Evolutionary conservation across 2,113 vertebrate species (phyloP), one percentile per base, ranked within the genome.

Genomic region (Oreochromis aureus): DNA sequence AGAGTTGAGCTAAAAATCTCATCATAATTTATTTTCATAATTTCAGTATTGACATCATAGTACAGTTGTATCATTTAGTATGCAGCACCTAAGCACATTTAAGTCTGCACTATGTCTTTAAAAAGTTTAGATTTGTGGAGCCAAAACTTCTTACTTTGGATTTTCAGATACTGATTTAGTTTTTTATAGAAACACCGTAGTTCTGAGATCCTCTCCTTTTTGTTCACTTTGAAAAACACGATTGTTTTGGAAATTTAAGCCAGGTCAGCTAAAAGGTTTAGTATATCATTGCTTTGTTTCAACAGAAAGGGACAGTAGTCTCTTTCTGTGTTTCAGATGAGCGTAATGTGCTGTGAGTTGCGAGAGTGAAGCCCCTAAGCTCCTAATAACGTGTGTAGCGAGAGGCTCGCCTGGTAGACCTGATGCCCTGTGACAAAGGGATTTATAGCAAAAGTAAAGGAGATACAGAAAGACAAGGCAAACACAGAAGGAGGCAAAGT

Each of bases 381-480:
- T 76, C 48, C 30, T 83, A 53, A 84, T 80, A 63, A 81, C 4
- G 24, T 80, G 41, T 79, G 34, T 24, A 56, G 63, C 7, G 30
- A 80, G 63, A 86, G 86, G 86, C 8, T 63, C 2, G 30, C 13
- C 53, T 85, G 61, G 10, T 24, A 34, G 30, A 44, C 46, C 48
- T 24, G 41, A 78, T 80, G 56, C 63, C 15, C 53, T 88, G 71
- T 76, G 30, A 53, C 58, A 82, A 34, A 63, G n/a, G 36, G 78
- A 80, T 85, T 87, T 81, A 69, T 27, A 69, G n/a, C 61, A n/a
- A 82, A 54, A 85, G 66, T 73, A 73, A 55, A 61, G 76, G 34
- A 56, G 63, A 58, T 36, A 15, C 5, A 48, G 61, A 9, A 30
- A 15, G 63, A 61, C 53, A 36, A 13, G 48, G 58, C 9, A 76